These are phyloP conservation scores for Lepidothrix coronata DNA, from an alignment of 2,113 vertebrate species.

Conservation along the genomic window DNA sequence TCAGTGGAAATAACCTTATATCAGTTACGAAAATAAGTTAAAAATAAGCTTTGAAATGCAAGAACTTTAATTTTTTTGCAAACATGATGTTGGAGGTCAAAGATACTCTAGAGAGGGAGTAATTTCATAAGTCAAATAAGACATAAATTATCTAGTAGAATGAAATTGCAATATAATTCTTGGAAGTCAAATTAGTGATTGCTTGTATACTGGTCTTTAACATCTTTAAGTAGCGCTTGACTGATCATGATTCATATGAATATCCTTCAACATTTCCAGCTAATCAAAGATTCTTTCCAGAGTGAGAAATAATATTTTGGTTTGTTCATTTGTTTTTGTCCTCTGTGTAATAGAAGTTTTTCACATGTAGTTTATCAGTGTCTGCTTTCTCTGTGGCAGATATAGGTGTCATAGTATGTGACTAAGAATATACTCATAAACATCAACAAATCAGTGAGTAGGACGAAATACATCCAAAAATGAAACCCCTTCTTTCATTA, in stretches of 20 bases:
- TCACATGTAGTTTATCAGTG: neutral
- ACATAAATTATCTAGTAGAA: neutral
- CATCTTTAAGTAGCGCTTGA: neutral
- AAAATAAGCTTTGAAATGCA: neutral
- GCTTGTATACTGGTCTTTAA: neutral
- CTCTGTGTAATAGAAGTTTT: neutral
- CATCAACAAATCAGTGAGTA: neutral
- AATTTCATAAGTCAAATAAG: neutral
- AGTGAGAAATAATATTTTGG: neutral
- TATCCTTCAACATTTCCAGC: neutral
- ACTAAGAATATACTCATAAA: neutral
- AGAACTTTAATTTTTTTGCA: neutral
- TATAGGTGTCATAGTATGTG: neutral
- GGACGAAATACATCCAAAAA: neutral
- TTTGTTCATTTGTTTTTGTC: neutral
- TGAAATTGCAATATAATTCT: neutral
- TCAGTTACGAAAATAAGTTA: neutral
- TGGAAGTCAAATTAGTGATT: neutral
- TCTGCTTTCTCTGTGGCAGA: neutral
- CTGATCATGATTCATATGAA: neutral
- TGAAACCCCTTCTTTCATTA: neutral
- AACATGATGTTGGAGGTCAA: neutral
- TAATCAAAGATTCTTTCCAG: neutral
- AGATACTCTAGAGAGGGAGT: neutral
- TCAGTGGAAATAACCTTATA: neutral